phyloP scores from a whole-genome alignment of 1,140 invertebrate genomes.

The Lethrus apterus region DNA sequence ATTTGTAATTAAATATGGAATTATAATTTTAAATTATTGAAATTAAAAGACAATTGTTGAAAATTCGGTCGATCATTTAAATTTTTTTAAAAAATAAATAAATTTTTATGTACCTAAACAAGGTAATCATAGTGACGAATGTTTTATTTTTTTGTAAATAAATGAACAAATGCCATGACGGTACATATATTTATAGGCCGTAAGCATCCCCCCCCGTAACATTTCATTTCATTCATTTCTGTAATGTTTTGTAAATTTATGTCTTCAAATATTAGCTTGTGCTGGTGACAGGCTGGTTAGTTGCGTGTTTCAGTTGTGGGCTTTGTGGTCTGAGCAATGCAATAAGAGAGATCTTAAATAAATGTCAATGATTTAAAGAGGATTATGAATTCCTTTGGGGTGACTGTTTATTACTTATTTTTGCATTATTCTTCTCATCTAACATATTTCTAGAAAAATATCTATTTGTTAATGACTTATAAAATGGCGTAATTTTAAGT shows the following conservation, averaged over 20 bases:
- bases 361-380: slow-evolving; percentile 28
- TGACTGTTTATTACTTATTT: slow-evolving; percentile 19
- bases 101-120: no score
- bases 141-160: no score
- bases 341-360: slow-evolving; percentile 26
- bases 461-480: no score
- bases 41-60: no score
- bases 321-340: slow-evolving; percentile 15
- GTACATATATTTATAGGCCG: slow-evolving; percentile 34
- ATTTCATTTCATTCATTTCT: slow-evolving; percentile 35
- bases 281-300: slow-evolving; percentile 27
- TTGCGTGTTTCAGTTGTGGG: slow-evolving; percentile 24
- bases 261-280: slow-evolving; percentile 37
- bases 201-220: slow-evolving; percentile 15
- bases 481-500: no score
- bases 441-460: no score
- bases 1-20: no score
- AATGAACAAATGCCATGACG: slow-evolving; percentile 32
- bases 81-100: no score
- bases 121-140: no score
- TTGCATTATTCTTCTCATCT: no score
- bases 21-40: no score
- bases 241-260: slow-evolving; percentile 39
- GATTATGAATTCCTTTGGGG: slow-evolving; percentile 24
- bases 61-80: no score